A percentile compares a stretch with the other conserved stretches of the same genome.
Conservation (phyloP, 2,113 vertebrate species). For the Poeciliopsis occidentalis region DNA sequence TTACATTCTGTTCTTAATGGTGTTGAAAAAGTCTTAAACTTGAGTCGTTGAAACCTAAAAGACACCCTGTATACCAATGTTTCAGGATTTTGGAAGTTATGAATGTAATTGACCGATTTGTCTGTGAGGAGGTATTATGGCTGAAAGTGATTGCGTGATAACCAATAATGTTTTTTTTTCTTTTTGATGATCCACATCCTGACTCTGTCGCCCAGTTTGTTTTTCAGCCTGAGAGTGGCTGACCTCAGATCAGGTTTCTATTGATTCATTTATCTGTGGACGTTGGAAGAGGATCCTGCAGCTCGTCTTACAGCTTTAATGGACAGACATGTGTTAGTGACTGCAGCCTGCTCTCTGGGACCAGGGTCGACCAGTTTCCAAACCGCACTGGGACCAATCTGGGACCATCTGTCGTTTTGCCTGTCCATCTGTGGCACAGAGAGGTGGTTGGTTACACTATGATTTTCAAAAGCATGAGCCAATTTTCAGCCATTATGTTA, state of each 20-base stretch:
- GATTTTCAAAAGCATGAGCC: neutral
- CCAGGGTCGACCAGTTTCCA: neutral
- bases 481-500: neutral
- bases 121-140: too few relatives aligned
- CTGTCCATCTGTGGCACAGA: conserved; percentile 4
- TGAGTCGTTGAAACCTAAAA: too few relatives aligned
- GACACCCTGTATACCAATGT: too few relatives aligned
- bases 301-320: conserved; percentile 19
- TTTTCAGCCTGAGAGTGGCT: conserved; percentile 1
- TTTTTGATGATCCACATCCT: neutral
- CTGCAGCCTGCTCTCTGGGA: neutral
- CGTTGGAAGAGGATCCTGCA: conserved; percentile 29
- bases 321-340: neutral
- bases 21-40: too few relatives aligned
- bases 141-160: too few relatives aligned
- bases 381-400: neutral
- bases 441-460: neutral
- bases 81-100: too few relatives aligned
- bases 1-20: too few relatives aligned
- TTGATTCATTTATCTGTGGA: conserved; percentile 36
- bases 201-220: neutral
- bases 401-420: conserved; percentile 15
- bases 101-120: too few relatives aligned
- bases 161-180: too few relatives aligned
- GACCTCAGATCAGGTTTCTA: conserved; percentile 37